Percentiles rank a stretch among this genome's conserved stretches.
phyloP scores from a whole-genome alignment of 1,140 invertebrate genomes.

The Caenorhabditis latens region DNA sequence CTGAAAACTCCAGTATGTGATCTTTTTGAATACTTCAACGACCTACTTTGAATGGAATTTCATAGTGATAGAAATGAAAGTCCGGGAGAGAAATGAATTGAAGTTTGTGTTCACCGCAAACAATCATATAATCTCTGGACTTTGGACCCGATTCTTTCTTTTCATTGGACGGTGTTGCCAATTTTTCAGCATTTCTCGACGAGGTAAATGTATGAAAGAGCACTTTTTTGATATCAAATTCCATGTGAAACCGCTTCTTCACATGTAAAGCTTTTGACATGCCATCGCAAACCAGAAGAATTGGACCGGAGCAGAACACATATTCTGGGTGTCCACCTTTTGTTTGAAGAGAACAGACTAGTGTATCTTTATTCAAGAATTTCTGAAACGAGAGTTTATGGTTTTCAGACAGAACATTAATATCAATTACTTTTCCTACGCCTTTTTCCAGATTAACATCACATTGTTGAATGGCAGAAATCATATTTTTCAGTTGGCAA shows the following conservation, averaged over 20 bases:
- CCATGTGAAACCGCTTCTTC: neutral
- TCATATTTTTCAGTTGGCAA: constrained; percentile 27
- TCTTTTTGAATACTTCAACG: neutral
- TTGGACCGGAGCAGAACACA: neutral
- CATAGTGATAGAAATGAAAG: constrained; percentile 46
- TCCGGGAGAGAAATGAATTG: constrained; percentile 21
- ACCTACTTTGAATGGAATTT: constrained; percentile 41
- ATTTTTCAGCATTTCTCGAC: neutral
- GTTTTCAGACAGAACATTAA: neutral
- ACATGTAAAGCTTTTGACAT: neutral
- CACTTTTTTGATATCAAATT: constrained; percentile 40
- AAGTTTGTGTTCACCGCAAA: constrained; percentile 20
- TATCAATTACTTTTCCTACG: neutral
- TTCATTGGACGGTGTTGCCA: neutral
- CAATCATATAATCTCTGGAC: constrained; percentile 5
- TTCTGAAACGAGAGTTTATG: neutral
- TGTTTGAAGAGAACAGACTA: neutral
- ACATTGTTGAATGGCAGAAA: constrained; percentile 18
- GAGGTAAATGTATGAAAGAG: neutral
- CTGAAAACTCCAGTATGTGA: neutral
- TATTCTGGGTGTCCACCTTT: neutral
- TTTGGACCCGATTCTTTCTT: neutral
- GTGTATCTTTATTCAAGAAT: neutral
- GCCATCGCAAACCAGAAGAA: constrained; percentile 27
- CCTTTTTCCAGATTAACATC: neutral